Evolutionary conservation across 2,797 vertebrate species (phyloP).

Genomic region (Balearica regulorum): DNA sequence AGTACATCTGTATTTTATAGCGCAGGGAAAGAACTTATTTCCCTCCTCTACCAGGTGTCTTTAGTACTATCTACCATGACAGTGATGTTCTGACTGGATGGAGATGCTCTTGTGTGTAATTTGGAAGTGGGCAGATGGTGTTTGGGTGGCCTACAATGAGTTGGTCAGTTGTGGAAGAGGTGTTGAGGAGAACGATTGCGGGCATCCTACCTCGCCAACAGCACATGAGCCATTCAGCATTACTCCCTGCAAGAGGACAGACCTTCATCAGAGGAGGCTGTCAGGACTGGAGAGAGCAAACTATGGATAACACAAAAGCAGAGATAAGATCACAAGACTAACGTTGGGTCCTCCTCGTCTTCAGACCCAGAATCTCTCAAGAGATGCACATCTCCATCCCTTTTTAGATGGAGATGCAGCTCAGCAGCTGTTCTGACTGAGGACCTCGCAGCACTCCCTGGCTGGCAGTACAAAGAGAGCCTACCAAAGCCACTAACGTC

Average conservation of each 20-base stretch:
- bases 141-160: not conserved
- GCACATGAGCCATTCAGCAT: fast-evolving
- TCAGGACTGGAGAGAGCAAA: not conserved
- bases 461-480: not conserved
- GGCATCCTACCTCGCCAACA: fast-evolving
- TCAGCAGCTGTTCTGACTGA: fast-evolving
- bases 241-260: not conserved
- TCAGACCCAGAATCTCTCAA: not conserved
- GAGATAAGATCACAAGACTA: not conserved
- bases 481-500: fast-evolving
- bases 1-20: not conserved
- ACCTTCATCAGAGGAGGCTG: not conserved
- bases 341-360: not conserved
- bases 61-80: fast-evolving
- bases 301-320: not conserved
- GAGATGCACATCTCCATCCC: not conserved
- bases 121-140: not conserved
- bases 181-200: fast-evolving
- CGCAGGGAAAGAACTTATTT: not conserved
- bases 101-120: not conserved
- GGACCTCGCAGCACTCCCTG: not conserved
- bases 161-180: not conserved
- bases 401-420: not conserved
- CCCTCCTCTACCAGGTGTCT: not conserved
- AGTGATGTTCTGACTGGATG: not conserved